phyloP scores from a whole-genome alignment of 1,140 invertebrate species.

The Anoplophora glabripennis region DNA sequence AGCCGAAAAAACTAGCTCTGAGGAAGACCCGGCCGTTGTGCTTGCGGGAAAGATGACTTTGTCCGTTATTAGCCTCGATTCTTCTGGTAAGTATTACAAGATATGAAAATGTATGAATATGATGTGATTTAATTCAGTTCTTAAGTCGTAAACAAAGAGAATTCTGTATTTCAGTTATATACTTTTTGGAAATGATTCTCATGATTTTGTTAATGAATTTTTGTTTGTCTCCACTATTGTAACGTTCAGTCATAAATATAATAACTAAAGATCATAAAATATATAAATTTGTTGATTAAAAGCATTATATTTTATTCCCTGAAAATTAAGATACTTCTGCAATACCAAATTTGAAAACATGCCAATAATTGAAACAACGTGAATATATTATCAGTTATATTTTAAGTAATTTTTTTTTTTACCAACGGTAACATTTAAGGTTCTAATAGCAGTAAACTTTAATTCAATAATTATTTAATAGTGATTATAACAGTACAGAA shows the following conservation, averaged over 20 bases:
- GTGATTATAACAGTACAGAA: neutral
- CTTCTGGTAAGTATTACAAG: slow-evolving; percentile 46
- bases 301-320: too few relatives aligned
- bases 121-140: neutral
- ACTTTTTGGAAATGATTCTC: neutral
- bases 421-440: too few relatives aligned
- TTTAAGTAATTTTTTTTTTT: too few relatives aligned
- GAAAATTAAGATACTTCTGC: too few relatives aligned
- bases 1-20: slow-evolving; percentile 48
- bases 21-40: slow-evolving; percentile 60
- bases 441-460: too few relatives aligned
- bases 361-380: too few relatives aligned
- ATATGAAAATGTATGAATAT: slow-evolving; percentile 7
- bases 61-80: slow-evolving; percentile 74
- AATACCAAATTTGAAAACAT: too few relatives aligned
- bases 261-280: slow-evolving; percentile 3
- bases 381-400: too few relatives aligned
- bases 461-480: too few relatives aligned
- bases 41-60: slow-evolving; percentile 87
- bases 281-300: neutral
- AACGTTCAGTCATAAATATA: slow-evolving; percentile 1
- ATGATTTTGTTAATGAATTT: slow-evolving; percentile 1
- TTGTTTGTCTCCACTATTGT: neutral
- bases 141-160: neutral
- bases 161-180: neutral